phyloP scores from a whole-genome alignment of 2,888 invertebrate genomes.

The Hybos culiciformis region DNA sequence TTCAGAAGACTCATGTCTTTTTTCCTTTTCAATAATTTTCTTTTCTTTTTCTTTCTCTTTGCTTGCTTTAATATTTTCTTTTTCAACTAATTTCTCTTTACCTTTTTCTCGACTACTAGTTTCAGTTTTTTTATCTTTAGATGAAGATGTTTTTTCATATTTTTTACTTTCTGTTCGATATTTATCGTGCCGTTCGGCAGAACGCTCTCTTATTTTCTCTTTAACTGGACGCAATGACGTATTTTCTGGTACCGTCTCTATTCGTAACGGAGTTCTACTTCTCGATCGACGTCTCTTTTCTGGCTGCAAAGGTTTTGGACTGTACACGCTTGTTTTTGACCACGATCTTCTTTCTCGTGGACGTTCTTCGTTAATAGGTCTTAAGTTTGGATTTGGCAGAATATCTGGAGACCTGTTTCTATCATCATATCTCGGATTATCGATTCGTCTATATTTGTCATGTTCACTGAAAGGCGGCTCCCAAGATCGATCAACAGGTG shows the following conservation, averaged over 20 bases:
- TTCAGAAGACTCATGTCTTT: not conserved
- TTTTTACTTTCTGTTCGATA: slow-evolving; percentile 25
- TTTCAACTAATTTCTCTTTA: slow-evolving; percentile 14
- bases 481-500: not conserved
- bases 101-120: not conserved
- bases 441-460: too few relatives aligned
- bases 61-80: too few relatives aligned
- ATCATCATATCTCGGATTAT: too few relatives aligned
- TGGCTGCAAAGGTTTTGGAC: not conserved
- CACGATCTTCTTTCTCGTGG: slow-evolving; percentile 11
- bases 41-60: slow-evolving; percentile 27
- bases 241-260: slow-evolving; percentile 38
- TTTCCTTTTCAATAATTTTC: slow-evolving; percentile 33
- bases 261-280: not conserved
- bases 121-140: not conserved
- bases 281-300: slow-evolving; percentile 22
- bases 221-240: slow-evolving; percentile 42
- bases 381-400: too few relatives aligned
- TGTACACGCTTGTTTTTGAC: slow-evolving; percentile 9
- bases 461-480: too few relatives aligned
- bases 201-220: slow-evolving; percentile 23
- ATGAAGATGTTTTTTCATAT: slow-evolving; percentile 31
- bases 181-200: slow-evolving; percentile 4
- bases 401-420: too few relatives aligned
- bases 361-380: not conserved